These are phyloP conservation scores for Drosophila leontia DNA, from an alignment of 1,140 invertebrate species.

Conservation along the genomic window DNA sequence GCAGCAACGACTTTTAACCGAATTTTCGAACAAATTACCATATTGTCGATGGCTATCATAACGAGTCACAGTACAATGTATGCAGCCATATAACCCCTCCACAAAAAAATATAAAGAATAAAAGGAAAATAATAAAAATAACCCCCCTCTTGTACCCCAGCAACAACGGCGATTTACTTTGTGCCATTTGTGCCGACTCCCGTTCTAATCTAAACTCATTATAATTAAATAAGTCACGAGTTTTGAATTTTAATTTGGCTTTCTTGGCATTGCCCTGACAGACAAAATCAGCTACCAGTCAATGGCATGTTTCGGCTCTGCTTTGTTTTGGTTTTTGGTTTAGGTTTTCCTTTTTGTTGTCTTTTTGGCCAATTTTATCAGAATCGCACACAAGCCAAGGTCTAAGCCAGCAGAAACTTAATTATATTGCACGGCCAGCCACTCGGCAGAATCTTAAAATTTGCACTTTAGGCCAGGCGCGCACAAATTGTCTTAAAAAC, in stretches of 20 bases:
- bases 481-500: constrained; percentile 78
- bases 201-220: constrained; percentile 83
- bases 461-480: constrained; percentile 79
- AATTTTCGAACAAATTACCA: constrained; percentile 44
- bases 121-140: constrained; percentile 20
- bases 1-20: constrained; percentile 14
- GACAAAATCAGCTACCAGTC: constrained; percentile 76
- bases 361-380: constrained; percentile 76
- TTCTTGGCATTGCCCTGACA: constrained; percentile 62
- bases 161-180: constrained; percentile 46
- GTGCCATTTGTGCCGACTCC: constrained; percentile 76
- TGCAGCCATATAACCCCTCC: constrained; percentile 25
- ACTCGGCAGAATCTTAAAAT: constrained; percentile 72
- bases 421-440: constrained; percentile 73
- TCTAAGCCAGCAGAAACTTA: constrained; percentile 78
- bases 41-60: constrained; percentile 44
- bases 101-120: background rate
- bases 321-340: constrained; percentile 9
- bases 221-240: constrained; percentile 84
- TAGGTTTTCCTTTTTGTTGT: constrained; percentile 3
- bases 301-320: constrained; percentile 62
- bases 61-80: constrained; percentile 27
- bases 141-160: background rate
- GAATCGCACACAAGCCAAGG: constrained; percentile 82
- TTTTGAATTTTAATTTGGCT: constrained; percentile 82